Percentiles rank a stretch among this genome's conserved stretches.
phyloP scores from a whole-genome alignment of 2,888 invertebrate genomes.

The Platypus cylindrus region DNA sequence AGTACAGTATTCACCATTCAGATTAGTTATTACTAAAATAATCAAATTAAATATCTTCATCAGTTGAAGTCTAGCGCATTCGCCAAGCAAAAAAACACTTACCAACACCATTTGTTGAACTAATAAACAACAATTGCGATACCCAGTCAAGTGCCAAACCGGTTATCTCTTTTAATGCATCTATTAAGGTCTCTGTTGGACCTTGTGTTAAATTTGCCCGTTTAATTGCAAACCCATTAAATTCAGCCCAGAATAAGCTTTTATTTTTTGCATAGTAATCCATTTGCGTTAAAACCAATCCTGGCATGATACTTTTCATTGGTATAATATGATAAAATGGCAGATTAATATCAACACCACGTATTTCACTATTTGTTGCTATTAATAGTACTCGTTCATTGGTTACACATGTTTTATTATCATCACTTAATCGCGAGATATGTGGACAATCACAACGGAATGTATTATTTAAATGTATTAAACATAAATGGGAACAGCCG shows the following conservation, averaged over 20 bases:
- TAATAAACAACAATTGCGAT: conserved; percentile 60
- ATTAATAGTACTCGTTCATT: conserved; percentile 72
- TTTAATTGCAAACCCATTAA: conserved; percentile 62
- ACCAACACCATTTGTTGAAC: conserved; percentile 47
- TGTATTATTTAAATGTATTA: conserved; percentile 51
- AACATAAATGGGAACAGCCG: conserved; percentile 70
- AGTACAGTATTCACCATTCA: conserved; percentile 58
- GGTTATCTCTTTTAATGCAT: conserved; percentile 49
- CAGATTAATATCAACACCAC: conserved; percentile 55
- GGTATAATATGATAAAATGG: conserved; percentile 71
- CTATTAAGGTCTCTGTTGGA: conserved; percentile 57
- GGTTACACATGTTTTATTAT: conserved; percentile 55
- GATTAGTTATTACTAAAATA: conserved; percentile 30
- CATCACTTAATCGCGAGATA: conserved; percentile 61
- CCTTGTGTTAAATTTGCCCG: conserved; percentile 54
- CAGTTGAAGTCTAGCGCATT: not conserved
- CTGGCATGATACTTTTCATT: conserved; percentile 60
- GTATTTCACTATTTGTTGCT: conserved; percentile 61
- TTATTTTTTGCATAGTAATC: conserved; percentile 54
- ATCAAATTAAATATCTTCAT: not conserved
- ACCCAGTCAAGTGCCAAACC: conserved; percentile 79
- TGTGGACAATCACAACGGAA: conserved; percentile 76
- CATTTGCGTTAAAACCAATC: conserved; percentile 56
- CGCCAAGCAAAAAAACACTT: conserved; percentile 2
- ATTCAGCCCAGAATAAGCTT: conserved; percentile 68